Evolutionary conservation across 1,140 invertebrate genomes (phyloP), one percentile per base, ranked within the genome.

Genomic region (Vanessa atalanta): DNA sequence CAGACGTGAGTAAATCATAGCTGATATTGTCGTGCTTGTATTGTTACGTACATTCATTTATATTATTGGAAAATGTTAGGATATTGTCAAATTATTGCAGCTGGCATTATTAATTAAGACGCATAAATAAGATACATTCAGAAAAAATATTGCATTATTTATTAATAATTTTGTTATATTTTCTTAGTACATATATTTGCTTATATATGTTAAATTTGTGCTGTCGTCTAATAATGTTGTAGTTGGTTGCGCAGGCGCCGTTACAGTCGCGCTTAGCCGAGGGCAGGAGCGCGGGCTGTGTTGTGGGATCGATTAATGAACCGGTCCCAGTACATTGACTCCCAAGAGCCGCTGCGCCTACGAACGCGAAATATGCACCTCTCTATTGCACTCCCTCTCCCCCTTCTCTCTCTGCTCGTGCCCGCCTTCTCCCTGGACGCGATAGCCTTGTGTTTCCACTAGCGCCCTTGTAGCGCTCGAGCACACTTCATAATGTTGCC

Each of bases 291-390:
- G 82, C 83, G 76, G 78, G 81, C 75, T 83, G 81, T 83, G 81
- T 81, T 83, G 84, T 86, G 78, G 89, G 88, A 90, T 86, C 89
- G 89, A 91, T 91, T 90, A 92, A 85, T 78, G 86, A 90, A 92
- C 90, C 90, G 90, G 90, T 92, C 87, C 82, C 82, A 72, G 89
- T 87, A 83, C 90, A 79, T 92, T 91, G 90, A 92, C 90, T 92
- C 88, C 86, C 82, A 82, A 81, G 80, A 77, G 81, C 79, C 81
- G 85, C 83, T 86, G 85, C 85, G 83, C 85, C 82, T 83, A 83
- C 83, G 72, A 74, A 83, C 84, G 84, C 87, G 83, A 86, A 89
- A 86, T 87, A 82, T 84, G 84, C 83, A 85, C 82, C 81, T 83
- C 79, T 73, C 81, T 75, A 81, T 83, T 80, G 76, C 78, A 70